Conservation (phyloP, 2,113 vertebrate genomes). For the Telmatochromis brachygnathus region DNA sequence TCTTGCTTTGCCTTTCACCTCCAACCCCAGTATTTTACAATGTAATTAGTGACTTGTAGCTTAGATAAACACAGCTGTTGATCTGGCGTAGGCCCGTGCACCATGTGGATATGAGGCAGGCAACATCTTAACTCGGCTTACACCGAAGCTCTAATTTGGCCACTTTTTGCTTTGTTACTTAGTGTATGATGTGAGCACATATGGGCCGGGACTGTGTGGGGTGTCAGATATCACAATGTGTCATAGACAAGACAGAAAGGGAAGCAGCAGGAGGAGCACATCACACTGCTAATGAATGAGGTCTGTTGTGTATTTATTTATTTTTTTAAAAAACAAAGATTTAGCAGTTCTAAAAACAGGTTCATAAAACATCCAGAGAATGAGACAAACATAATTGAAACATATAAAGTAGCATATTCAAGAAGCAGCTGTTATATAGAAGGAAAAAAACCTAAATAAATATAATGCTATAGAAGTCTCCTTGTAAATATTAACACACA, state of each 20-base stretch:
- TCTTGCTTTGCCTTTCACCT: not conserved
- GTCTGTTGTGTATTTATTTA: not conserved
- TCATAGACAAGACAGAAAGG: not conserved
- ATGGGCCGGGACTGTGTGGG: not conserved
- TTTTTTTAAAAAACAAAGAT: not conserved
- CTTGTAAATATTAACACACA: not conserved
- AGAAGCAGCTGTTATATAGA: not conserved
- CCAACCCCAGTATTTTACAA: not conserved
- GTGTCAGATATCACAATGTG: not conserved
- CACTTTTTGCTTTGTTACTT: not conserved
- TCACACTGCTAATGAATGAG: not conserved
- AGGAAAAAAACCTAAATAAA: not conserved
- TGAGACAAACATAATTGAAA: not conserved
- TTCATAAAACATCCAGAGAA: not conserved
- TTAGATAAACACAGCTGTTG: conserved; percentile 29
- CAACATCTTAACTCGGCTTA: not conserved
- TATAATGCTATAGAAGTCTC: not conserved
- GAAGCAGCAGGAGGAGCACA: not conserved
- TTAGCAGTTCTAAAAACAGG: not conserved
- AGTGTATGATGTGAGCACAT: not conserved
- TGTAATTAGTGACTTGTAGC: conserved; percentile 33
- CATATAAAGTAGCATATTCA: not conserved
- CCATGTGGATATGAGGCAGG: not conserved
- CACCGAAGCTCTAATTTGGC: not conserved
- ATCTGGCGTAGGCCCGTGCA: not conserved